These are phyloP conservation scores for Polypterus senegalus DNA, from an alignment of 2,113 vertebrate genomes.

Conservation along the genomic window DNA sequence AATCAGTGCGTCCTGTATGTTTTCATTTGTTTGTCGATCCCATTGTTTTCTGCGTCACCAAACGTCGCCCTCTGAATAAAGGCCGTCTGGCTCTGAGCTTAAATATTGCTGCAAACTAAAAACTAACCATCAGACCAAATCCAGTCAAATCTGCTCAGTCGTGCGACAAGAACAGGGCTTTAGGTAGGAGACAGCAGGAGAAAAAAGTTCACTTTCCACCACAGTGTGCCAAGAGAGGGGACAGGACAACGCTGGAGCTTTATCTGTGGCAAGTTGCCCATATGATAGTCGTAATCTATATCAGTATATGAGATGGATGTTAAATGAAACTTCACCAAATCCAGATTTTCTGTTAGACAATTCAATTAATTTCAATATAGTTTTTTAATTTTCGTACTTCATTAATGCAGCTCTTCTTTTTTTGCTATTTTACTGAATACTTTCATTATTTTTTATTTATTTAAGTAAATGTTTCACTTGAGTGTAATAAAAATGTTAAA, in stretches of 20 bases:
- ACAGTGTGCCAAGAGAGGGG: conserved; percentile 62
- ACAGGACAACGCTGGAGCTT: conserved; percentile 58
- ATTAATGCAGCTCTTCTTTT: conserved; percentile 5
- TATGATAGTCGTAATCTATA: conserved; percentile 38
- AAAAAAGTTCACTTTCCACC: conserved; percentile 73
- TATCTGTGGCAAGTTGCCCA: conserved; percentile 77
- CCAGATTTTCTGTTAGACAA: no score
- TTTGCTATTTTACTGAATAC: conserved; percentile 13
- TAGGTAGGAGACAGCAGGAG: conserved; percentile 73
- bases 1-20: conserved; percentile 45
- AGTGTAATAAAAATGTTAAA: no score
- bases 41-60: conserved; percentile 77
- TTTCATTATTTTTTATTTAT: neutral
- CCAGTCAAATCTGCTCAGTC: conserved; percentile 94
- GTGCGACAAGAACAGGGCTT: conserved; percentile 82
- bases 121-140: conserved; percentile 88
- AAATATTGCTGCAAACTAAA: conserved; percentile 92
- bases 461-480: no score
- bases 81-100: conserved; percentile 93
- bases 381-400: no score
- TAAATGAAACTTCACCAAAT: neutral
- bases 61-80: conserved; percentile 81
- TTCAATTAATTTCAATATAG: no score
- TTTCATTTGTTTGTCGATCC: conserved; percentile 46
- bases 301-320: conserved; percentile 5